A percentile compares a stretch with the other conserved stretches of the same genome.
Conservation (phyloP, 2,888 invertebrate genomes). For the Augiades crinisus region DNA sequence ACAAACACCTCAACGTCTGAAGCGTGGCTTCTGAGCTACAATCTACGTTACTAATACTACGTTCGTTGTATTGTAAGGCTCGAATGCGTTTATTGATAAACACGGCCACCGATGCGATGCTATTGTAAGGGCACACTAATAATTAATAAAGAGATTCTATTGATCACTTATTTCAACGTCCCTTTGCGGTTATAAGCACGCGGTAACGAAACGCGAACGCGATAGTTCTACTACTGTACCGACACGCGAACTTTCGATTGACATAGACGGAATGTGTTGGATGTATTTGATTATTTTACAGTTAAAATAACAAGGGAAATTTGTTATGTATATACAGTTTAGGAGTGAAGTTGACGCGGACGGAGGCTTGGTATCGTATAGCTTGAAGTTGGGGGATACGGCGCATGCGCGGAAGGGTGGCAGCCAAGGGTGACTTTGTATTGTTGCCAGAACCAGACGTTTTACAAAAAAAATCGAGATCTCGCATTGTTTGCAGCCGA, state of each 20-base stretch:
- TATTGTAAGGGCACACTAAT: constrained; percentile 60
- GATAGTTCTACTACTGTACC: not conserved
- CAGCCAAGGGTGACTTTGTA: constrained; percentile 56
- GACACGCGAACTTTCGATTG: constrained; percentile 25
- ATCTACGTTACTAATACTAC: constrained; percentile 1
- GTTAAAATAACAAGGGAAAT: constrained; percentile 60
- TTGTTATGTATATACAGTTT: constrained; percentile 76
- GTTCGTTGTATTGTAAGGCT: constrained; percentile 39
- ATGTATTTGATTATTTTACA: constrained; percentile 57
- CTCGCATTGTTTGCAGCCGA: constrained; percentile 34
- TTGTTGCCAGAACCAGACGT: constrained; percentile 67
- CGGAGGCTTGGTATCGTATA: constrained; percentile 61
- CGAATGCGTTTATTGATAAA: constrained; percentile 43
- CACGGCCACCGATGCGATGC: constrained; percentile 45
- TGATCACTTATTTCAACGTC: constrained; percentile 61
- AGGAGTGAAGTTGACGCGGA: constrained; percentile 69
- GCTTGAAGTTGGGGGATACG: constrained; percentile 56
- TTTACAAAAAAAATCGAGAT: constrained; percentile 50
- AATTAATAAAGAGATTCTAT: constrained; percentile 73
- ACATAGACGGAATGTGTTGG: constrained; percentile 66
- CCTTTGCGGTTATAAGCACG: constrained; percentile 17
- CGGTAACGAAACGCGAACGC: constrained; percentile 6
- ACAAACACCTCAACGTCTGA: constrained; percentile 18
- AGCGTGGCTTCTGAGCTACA: constrained; percentile 6
- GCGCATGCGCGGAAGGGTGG: constrained; percentile 73